phyloP scores from a whole-genome alignment of 2,113 vertebrate species.

The Xyrauchen texanus region DNA sequence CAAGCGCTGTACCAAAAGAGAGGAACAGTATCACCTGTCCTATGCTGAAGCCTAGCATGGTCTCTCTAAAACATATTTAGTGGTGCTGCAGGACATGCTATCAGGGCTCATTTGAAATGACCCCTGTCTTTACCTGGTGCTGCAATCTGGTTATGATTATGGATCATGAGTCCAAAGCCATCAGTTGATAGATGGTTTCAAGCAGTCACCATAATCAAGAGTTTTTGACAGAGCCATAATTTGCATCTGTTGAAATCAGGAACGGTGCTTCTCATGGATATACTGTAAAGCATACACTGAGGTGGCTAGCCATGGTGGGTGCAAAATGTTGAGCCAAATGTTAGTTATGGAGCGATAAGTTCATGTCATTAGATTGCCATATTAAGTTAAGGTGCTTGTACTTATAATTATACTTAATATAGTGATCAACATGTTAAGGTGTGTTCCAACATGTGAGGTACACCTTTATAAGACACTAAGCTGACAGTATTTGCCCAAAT shows the following conservation, averaged over 20 bases:
- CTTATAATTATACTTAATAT: not conserved
- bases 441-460: not conserved
- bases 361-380: not conserved
- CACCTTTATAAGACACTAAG: not conserved
- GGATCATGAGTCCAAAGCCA: not conserved
- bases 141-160: slow-evolving; percentile 27
- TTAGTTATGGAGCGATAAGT: not conserved
- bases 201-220: not conserved
- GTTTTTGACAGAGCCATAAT: not conserved
- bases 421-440: not conserved
- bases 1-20: slow-evolving; percentile 88
- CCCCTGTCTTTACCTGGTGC: slow-evolving; percentile 48
- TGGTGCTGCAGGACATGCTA: slow-evolving; percentile 39
- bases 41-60: slow-evolving; percentile 81
- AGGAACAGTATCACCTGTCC: slow-evolving; percentile 86
- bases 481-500: slow-evolving; percentile 5
- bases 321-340: slow-evolving; percentile 9
- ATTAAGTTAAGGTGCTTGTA: not conserved
- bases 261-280: slow-evolving; percentile 17
- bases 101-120: slow-evolving; percentile 24
- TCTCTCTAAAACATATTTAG: not conserved
- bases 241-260: not conserved
- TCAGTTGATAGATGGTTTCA: not conserved
- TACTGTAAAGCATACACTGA: slow-evolving; percentile 36
- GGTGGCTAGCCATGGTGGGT: not conserved